Base-by-base conservation (phyloP, 2,113 vertebrate species). In the Caretta caretta region DNA sequence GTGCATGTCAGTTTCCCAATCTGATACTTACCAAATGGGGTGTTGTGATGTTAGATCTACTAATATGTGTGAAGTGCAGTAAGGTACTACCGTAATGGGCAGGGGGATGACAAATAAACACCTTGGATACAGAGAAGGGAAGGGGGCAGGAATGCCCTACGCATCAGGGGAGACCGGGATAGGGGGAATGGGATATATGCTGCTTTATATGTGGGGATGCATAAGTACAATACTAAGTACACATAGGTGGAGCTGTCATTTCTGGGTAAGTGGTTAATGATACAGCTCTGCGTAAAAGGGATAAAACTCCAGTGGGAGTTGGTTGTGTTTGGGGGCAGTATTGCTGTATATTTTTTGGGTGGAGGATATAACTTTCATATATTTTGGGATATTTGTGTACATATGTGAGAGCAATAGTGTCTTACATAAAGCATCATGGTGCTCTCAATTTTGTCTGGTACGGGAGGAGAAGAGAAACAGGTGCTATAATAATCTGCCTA, bases 261-360 rank as follows among this genome's bases (percentile, higher is more conserved):
- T 46, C 31, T 53, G 17, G 42, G 24, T 78, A 25, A 13, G 75
- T 29, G 42, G 46, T 38, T 46, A 48, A 78, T 4, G 24, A 78
- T 46, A 48, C 25, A 48, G 75, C 11, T 13, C 11, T 29, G 10
- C 2, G 0, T 78, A 48, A 78, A 78, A 46, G 3, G 6, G 12
- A 13, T 48, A 48, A 13, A 8, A 78, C 72, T 78, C 25, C n/a
- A 38, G 19, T 38, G 65, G 65, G n/a, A 72, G 17, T 46, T 0
- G 90, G 62, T 24, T 27, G 19, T 38, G 35, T 65, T n/a, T 65
- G 16, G n/a, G 65, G n/a, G 50, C 56, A 19, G 19, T 13, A 38
- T 2, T 8, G 1, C 6, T 0, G 0, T 1, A 5, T 20, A 0
- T n/a, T 2, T 69, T 3, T 25, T 0, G 6, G 48, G 22, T 3